These are phyloP conservation scores for Gopherus flavomarginatus DNA, from an alignment of 2,113 vertebrate species.

Conservation along the genomic window DNA sequence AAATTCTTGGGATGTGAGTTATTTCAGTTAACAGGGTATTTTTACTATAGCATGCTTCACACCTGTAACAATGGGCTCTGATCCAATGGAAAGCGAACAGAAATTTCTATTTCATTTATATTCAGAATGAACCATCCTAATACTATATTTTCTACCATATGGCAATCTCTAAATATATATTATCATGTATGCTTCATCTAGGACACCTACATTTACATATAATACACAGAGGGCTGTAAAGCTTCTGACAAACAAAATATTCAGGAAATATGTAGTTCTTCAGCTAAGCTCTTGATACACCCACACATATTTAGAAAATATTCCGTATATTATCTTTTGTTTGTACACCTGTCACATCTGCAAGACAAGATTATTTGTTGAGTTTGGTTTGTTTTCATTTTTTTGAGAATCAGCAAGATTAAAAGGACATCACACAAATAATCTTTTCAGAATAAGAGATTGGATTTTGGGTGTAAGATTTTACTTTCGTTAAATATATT, in stretches of 20 bases:
- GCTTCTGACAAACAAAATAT: background rate
- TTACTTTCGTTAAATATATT: background rate
- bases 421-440: background rate
- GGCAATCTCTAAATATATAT: background rate
- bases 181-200: background rate
- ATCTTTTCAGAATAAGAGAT: background rate
- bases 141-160: background rate
- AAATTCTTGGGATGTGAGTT: background rate
- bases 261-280: background rate
- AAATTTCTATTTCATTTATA: background rate
- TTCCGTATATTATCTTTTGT: background rate
- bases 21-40: background rate
- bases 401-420: background rate
- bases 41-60: background rate
- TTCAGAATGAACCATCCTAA: background rate
- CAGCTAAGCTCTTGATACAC: background rate
- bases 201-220: background rate
- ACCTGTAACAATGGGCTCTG: background rate
- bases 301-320: background rate
- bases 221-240: background rate
- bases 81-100: background rate
- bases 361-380: background rate
- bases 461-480: fast-evolving
- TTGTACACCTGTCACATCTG: background rate
- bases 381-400: background rate